Base-by-base conservation (phyloP, 2,888 invertebrate genomes). In the Drosophila paracracens region DNA sequence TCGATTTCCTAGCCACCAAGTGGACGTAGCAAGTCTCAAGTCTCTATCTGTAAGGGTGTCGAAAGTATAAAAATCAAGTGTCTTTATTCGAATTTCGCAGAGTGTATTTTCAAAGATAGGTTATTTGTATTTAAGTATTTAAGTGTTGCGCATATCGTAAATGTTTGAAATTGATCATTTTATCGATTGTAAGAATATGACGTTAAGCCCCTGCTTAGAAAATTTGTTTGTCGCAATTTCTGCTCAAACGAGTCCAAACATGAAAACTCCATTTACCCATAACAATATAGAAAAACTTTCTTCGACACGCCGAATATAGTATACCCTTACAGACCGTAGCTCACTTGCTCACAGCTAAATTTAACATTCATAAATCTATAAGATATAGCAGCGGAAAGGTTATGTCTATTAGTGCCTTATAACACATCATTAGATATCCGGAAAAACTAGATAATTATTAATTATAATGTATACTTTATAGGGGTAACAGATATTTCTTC, bases 211-310 rank as follows among this genome's bases (percentile, higher is more conserved):
- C 35, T 29, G 16, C 33, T 33, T 38, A 43, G 59, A 64, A 31
- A 40, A 27, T 74, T 69, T 69, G 25, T 53, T 63, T 75, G 48
- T 52, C 57, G 75, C 66, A 79, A 79, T 79, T 57, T 63, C 48
- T 63, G 65, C 51, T 48, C 52, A 48, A 75, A 48, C 60, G 60
- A 52, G 33, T 50, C 18, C 25, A 74, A 75, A 84, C 89, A 80
- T 76, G 80, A 85, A 82, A 89, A 82, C 63, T 74, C 62, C 85
- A 88, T 89, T 89, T 84, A 82, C 54, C 77, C 80, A 86, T 77
- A 21, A 31, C n/a, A 52, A 52, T 4, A 13, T n/a, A 6, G 13
- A 52, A 31, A 51, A n/a, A 11, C 2, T 0, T 16, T 35, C 0
- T 11, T 16, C 10, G 16, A 36, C 35, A 54, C 18, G 25, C 18